Evolutionary conservation across 2,797 vertebrate genomes (phyloP), one percentile per base, ranked within the genome.

Genomic region (Pipistrellus kuhlii): DNA sequence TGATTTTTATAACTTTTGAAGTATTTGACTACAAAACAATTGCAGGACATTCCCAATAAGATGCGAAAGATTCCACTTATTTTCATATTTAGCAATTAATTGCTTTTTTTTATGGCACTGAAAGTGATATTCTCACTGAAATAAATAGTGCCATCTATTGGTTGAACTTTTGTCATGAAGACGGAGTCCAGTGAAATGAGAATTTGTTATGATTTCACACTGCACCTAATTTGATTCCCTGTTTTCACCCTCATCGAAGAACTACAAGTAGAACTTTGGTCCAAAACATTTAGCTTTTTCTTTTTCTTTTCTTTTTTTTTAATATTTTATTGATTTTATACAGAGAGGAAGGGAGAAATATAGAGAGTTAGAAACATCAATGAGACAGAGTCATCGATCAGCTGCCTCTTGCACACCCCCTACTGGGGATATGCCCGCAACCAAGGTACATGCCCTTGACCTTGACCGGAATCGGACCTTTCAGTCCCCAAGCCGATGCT

Each of bases 121-220:
- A 32, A 57, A 59, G 3, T 80, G 6, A 20, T 71, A 14, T 84
- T 90, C 51, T 88, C 89, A 72, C 46, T 77, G 53, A 92, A 90
- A 90, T 94, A 93, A 80, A 88, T 14, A 77, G 68, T 81, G 92
- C 92, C 93, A 95, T 82, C 96, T 96, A 83, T 59, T 85, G 89
- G 86, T 27, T 94, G 32, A 85, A 88, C 55, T 82, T 86, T 89
- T 89, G 41, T 90, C 23, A 51, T 15, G 30, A 38, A 91, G 57
- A 80, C 15, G 38, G 30, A 57, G 20, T 57, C 1, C 3, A 81
- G 23, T 41, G 84, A 94, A 92, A 81, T 23, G n/a, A 46, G 3
- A 76, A 17, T 18, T 21, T 77, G n/a, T 8, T 59, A 46, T n/a
- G 13, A 91, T 75, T 4, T 48, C 30, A 14, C 3, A 11, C 46